Evolutionary conservation across 1,140 invertebrate species (phyloP).

Genomic region (Olivierus martensii): DNA sequence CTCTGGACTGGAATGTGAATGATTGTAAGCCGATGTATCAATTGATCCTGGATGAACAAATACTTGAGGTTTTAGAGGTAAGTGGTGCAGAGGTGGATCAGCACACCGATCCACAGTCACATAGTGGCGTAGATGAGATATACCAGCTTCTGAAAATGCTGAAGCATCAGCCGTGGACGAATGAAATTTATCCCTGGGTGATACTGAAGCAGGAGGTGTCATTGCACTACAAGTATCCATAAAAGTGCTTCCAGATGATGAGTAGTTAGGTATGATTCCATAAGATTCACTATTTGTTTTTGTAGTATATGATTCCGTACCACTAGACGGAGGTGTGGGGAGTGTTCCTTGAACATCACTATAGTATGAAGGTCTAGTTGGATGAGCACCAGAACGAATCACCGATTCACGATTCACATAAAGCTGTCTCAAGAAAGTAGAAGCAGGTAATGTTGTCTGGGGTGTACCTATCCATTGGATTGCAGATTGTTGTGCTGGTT

Average conservation of each 20-base stretch:
- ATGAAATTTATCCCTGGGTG: slow-evolving; percentile 66
- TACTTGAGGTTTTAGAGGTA: slow-evolving; percentile 68
- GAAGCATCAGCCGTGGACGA: slow-evolving; percentile 35
- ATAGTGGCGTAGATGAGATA: slow-evolving; percentile 16
- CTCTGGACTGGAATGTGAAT: slow-evolving; percentile 35
- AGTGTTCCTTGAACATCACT: slow-evolving; percentile 44
- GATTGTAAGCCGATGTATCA: background rate
- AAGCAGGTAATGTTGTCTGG: slow-evolving; percentile 45
- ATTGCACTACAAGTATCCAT: slow-evolving; percentile 55
- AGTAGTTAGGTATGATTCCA: slow-evolving; percentile 18
- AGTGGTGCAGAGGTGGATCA: slow-evolving; percentile 41
- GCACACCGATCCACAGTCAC: slow-evolving; percentile 8
- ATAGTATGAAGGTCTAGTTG: slow-evolving; percentile 9
- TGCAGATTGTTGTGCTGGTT: slow-evolving; percentile 47
- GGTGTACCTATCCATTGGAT: slow-evolving; percentile 77
- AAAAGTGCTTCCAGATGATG: slow-evolving; percentile 10
- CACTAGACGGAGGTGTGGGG: slow-evolving; percentile 56
- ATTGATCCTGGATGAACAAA: slow-evolving; percentile 17
- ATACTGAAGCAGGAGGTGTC: slow-evolving; percentile 88
- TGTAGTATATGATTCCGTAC: background rate
- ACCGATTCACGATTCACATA: slow-evolving; percentile 90
- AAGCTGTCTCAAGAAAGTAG: slow-evolving; percentile 69
- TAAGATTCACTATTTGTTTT: background rate
- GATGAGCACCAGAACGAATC: slow-evolving; percentile 52
- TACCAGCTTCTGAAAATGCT: slow-evolving; percentile 9